Base-by-base conservation (phyloP, 2,888 invertebrate genomes). In the Aleiodes testaceus region DNA sequence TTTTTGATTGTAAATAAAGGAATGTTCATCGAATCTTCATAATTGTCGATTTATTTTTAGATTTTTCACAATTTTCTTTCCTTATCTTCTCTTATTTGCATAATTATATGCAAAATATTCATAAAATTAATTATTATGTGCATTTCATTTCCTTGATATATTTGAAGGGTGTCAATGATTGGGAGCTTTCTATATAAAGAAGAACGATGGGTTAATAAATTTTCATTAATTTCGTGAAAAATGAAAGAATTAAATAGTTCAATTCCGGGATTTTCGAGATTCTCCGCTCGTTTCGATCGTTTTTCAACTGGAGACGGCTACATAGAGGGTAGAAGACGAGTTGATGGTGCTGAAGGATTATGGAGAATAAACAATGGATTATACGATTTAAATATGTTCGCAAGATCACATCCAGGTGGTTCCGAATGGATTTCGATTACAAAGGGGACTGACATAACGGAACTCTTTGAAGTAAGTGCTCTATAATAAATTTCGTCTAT, bases 351-450 rank as follows among this genome's bases (percentile, higher is more conserved):
- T 0, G 93, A 94, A 84, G 92, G 91, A n/a, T 85, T 94, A 2
- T 95, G 95, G 95, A 90, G 95, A 76, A 90, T 95, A 18, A 89
- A 93, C 77, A 90, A 95, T 85, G 89, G 89, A 53, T 88, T 98
- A 20, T 98, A 98, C 86, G 96, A 98, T 87, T 90, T 99, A 22
- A 92, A 92, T 0, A 89, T 91, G 18, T 99, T 97, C 85, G 89
- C 94, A 4, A 87, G 91, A 3, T 90, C 88, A 55, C 98, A 98
- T 89, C 98, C 98, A 0, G 97, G 97, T 44, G 96, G 97, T 1
- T 80, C 89, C 0, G 92, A 93, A 82, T 96, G 95, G 95, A 81
- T 95, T 65, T 87, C 88, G 44, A 87, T 92, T 59, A 91, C 93
- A 1, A 91, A 92, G 90, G 95, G 94, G 0, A 93, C 92, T 1